Evolutionary conservation across 2,888 invertebrate genomes (phyloP), one percentile per base, ranked within the genome.

Genomic region (Synanthedon formicaeformis): DNA sequence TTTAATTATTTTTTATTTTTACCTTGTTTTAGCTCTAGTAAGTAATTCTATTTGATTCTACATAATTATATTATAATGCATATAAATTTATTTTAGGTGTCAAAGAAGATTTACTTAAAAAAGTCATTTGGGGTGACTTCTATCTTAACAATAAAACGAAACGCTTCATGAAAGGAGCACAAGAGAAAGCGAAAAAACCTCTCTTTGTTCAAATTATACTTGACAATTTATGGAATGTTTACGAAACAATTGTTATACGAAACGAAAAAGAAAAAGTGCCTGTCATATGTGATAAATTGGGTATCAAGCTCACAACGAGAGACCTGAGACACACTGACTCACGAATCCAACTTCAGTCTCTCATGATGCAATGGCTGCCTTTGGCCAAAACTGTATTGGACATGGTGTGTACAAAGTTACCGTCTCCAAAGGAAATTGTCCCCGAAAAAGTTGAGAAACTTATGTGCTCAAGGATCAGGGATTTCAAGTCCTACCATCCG

Each of bases 61-160:
- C 5, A 23, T 5, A 23, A 41, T 41, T 41, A 3, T 41, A 14
- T 41, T n/a, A 34, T 34, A 34, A 34, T 34, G 34, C 34, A 34
- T 34, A 34, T 49, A 49, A 18, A 16, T 49, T 50, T 27, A 66
- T 74, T 65, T 57, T 77, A 75, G 93, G 93, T 50, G 90, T 96
- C 23, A 92, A 92, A 63, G 90, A 91, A 56, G 90, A 91, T 16
- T 88, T 93, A 14, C 80, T 99, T 14, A 89, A 90, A 54, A 92
- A 92, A 76, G 95, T 95, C 0, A 81, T 99, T 1, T 99, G 98
- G 98, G 97, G 98, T 51, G 97, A 99, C 81, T 97, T 90, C 79
- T 99, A 94, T 73, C 89, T 96, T 50, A 95, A 96, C 71, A 75
- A 90, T 2, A 97, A 97, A 81, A 91, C 92, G 3, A 97, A 96